These are phyloP conservation scores for Monomorium pharaonis DNA, from an alignment of 1,140 invertebrate species.

Conservation along the genomic window DNA sequence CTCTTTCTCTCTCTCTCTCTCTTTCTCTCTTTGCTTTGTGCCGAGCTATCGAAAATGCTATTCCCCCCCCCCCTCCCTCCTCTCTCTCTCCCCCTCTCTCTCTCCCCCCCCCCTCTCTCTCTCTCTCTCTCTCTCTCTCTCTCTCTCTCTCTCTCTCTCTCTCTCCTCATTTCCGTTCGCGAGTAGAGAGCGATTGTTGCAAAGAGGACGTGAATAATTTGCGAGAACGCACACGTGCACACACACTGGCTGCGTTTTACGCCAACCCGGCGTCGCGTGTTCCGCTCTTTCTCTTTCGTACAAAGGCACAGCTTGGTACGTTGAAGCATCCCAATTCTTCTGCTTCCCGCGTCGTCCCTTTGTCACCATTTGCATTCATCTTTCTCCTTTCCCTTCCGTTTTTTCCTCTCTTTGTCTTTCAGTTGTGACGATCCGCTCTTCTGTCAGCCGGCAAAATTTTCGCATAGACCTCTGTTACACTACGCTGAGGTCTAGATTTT, in stretches of 20 bases:
- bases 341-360: too few relatives aligned
- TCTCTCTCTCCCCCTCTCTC: background rate
- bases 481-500: too few relatives aligned
- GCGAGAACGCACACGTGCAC: background rate
- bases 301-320: background rate
- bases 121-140: background rate
- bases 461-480: too few relatives aligned
- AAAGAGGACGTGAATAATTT: background rate
- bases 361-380: background rate
- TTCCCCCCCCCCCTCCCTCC: background rate
- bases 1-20: background rate
- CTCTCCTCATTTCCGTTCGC: background rate
- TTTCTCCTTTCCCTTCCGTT: background rate
- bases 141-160: background rate
- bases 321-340: background rate
- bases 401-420: background rate
- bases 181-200: background rate
- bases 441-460: background rate
- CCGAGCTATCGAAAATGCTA: too few relatives aligned
- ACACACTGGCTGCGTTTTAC: background rate
- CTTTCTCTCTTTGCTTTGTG: background rate
- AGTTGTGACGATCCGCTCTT: too few relatives aligned
- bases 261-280: background rate
- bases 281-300: background rate
- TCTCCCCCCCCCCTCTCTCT: too few relatives aligned